Conservation (phyloP, 2,797 vertebrate genomes). For the Parotocinclus haroldoi region DNA sequence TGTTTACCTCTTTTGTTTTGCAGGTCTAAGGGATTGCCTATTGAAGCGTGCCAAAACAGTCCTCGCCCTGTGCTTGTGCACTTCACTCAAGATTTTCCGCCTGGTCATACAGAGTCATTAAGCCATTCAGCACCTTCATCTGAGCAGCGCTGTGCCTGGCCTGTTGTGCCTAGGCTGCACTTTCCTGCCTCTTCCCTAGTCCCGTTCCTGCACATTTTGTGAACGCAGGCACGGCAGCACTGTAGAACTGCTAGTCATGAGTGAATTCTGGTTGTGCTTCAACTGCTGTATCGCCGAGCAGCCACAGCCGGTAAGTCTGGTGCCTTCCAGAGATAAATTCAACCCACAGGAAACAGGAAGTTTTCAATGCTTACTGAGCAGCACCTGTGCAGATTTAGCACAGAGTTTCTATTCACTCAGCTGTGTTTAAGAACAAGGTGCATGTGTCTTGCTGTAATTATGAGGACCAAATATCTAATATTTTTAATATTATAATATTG, state of each 20-base stretch:
- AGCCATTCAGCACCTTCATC: neutral
- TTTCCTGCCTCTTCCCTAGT: slow-evolving; percentile 3
- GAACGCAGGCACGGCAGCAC: slow-evolving; percentile 41
- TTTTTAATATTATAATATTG: no score
- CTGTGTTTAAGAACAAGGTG: no score
- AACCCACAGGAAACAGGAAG: slow-evolving; percentile 26
- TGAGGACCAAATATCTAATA: no score
- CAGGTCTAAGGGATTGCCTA: slow-evolving; percentile 39
- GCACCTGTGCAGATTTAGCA: slow-evolving; percentile 15
- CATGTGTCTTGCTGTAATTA: no score
- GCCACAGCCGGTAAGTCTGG: slow-evolving; percentile 81
- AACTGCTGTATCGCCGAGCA: slow-evolving; percentile 90
- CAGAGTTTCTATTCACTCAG: neutral
- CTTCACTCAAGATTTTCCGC: slow-evolving; percentile 12
- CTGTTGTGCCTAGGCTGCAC: neutral
- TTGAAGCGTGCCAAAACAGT: slow-evolving; percentile 15
- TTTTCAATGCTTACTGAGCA: slow-evolving; percentile 21
- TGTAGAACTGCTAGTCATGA: slow-evolving; percentile 76
- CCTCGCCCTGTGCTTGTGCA: slow-evolving; percentile 7
- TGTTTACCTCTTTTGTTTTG: slow-evolving; percentile 21
- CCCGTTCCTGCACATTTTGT: slow-evolving; percentile 20
- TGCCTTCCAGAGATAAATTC: slow-evolving; percentile 14
- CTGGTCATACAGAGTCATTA: slow-evolving; percentile 18
- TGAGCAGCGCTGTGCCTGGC: slow-evolving; percentile 2
- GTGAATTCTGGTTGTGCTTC: slow-evolving; percentile 89